Base-by-base conservation (phyloP, 2,113 vertebrate genomes). In the Arothron firmamentum region DNA sequence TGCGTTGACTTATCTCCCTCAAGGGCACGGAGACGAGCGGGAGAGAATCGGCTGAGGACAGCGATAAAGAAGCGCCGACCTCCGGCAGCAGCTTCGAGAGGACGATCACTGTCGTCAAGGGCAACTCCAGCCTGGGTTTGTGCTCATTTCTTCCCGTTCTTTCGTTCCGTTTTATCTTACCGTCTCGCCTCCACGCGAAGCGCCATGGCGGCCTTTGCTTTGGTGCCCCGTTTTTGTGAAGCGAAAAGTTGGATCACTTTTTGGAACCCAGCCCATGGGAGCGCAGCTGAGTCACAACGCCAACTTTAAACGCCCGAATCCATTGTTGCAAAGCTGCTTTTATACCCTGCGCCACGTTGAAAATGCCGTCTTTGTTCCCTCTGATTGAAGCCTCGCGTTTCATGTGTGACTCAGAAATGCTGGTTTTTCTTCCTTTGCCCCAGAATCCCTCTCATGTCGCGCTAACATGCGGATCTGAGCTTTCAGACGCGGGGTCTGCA, bases 51-150 rank as follows among this genome's bases (percentile, higher is more conserved):
- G 53, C 54, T 78, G 85, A 83, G 57, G 79, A 56, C 21, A 3
- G 60, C 56, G 80, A 80, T 74, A 78, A 88, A 82, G 16, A 83
- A 62, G 68, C 49, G 8, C 62, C 78, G 75, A 74, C 82, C 65
- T 66, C 87, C 0, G 90, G 77, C 81, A 93, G 86, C 75, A 78
- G 74, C 17, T 94, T 93, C 67, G 93, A 96, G 86, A 94, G 91
- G 85, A 98, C 92, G 18, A 95, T 99, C 83, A 92, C 86, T 62
- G 92, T 99, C 64, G 92, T 92, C 85, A 98, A 95, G 92, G 97
- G 96, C 91, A 98, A 92, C 91, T 94, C 94, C 80, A 98, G 95
- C 84, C 90, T 99, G 41, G 97, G 97, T 99, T 89, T 84, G 87
- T 86, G 62, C 70, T 78, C 28, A 71, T 84, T 72, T 80, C 59